Conservation (phyloP, 2,797 vertebrate species). For the Artibeus lituratus region DNA sequence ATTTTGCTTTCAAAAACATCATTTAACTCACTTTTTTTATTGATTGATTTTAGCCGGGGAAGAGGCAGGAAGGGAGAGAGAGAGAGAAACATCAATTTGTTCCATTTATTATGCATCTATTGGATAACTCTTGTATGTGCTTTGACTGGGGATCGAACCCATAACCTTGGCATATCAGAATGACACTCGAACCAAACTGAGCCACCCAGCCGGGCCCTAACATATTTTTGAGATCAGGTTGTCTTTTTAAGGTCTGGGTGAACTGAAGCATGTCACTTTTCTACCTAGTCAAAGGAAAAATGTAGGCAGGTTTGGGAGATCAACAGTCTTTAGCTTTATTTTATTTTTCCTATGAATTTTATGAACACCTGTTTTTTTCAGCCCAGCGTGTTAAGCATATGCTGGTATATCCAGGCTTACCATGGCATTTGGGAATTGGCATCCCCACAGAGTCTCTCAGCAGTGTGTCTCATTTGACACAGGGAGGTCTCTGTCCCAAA, state of each 20-base stretch:
- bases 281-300: background rate
- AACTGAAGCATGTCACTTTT: conserved; percentile 32
- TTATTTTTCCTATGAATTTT: conserved; percentile 19
- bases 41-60: too few relatives aligned
- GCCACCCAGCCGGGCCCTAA: background rate
- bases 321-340: background rate
- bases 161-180: background rate
- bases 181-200: background rate
- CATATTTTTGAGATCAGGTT: conserved; percentile 70
- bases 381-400: background rate
- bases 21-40: conserved; percentile 58
- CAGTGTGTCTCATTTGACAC: background rate
- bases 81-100: too few relatives aligned
- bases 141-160: background rate
- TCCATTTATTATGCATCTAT: background rate
- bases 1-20: conserved; percentile 77
- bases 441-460: background rate
- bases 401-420: background rate
- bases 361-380: background rate
- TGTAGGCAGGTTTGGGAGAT: background rate
- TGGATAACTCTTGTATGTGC: background rate
- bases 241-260: conserved; percentile 69
- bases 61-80: too few relatives aligned
- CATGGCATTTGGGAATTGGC: background rate
- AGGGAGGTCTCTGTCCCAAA: background rate